A percentile compares a stretch with the other conserved stretches of the same genome.
phyloP scores from a whole-genome alignment of 64 coral and sea anemone genomes.

The Stylophora pistillata region DNA sequence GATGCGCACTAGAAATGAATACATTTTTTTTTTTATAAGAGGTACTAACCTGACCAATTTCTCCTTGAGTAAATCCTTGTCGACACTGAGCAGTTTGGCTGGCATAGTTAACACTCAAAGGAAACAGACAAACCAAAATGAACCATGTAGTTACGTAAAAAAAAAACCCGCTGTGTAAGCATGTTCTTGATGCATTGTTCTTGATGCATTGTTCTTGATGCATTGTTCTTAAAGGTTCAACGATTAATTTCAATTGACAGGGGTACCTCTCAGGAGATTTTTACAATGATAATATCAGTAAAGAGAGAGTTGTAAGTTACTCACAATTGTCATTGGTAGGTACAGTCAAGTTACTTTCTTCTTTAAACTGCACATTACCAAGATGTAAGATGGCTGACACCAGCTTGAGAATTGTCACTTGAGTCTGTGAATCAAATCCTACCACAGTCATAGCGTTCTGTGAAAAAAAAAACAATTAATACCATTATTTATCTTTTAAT shows the following conservation, averaged over 20 bases:
- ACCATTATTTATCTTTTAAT: no score
- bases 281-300: background rate
- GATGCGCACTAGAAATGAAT: no score
- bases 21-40: no score
- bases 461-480: background rate
- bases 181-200: no score
- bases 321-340: conserved; percentile 62
- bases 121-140: background rate
- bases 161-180: no score
- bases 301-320: background rate
- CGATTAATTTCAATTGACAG: background rate
- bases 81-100: conserved; percentile 63
- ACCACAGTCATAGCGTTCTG: conserved; percentile 65
- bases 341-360: conserved; percentile 70
- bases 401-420: conserved; percentile 63
- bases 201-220: no score
- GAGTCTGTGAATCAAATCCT: conserved; percentile 45
- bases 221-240: no score
- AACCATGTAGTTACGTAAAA: no score
- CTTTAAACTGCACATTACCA: conserved; percentile 84
- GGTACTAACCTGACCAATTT: conserved; percentile 45
- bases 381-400: conserved; percentile 83
- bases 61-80: conserved; percentile 83
- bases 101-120: conserved; percentile 49
- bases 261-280: no score